phyloP scores from a whole-genome alignment of 2,888 invertebrate genomes.

The Sicus ferrugineus region DNA sequence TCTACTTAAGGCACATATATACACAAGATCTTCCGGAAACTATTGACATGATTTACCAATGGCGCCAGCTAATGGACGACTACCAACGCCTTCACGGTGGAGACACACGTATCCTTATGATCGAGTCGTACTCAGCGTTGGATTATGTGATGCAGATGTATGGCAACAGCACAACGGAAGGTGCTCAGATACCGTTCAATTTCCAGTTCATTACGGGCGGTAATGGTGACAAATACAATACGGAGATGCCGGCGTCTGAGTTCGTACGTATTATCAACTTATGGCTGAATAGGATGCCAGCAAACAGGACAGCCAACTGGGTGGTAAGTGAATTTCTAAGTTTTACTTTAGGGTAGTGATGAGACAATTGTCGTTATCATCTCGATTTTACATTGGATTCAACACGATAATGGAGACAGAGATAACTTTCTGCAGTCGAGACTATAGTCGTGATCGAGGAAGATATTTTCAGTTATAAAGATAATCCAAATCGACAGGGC shows the following conservation, averaged over 20 bases:
- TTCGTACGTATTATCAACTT: constrained; percentile 59
- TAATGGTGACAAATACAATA: constrained; percentile 67
- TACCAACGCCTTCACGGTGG: constrained; percentile 57
- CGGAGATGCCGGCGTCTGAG: constrained; percentile 51
- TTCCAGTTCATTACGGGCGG: constrained; percentile 70
- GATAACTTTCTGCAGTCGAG: not conserved
- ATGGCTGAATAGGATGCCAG: constrained; percentile 71
- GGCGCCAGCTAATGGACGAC: constrained; percentile 68
- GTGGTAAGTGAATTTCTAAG: constrained; percentile 64
- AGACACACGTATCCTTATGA: constrained; percentile 67
- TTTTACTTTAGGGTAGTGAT: no score
- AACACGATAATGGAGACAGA: no score
- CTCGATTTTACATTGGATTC: no score
- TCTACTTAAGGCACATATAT: constrained; percentile 68
- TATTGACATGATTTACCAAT: constrained; percentile 68
- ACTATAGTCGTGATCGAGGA: no score
- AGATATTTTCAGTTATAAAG: no score
- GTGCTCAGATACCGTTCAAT: constrained; percentile 74
- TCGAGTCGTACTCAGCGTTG: constrained; percentile 70
- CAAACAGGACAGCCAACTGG: constrained; percentile 71
- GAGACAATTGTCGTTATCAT: no score
- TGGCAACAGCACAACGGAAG: constrained; percentile 63
- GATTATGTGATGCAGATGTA: constrained; percentile 71
- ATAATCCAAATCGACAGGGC: no score
- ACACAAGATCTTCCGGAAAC: constrained; percentile 70